Base-by-base conservation (phyloP, 2,797 vertebrate genomes). In the Xiphophorus birchmanni region DNA sequence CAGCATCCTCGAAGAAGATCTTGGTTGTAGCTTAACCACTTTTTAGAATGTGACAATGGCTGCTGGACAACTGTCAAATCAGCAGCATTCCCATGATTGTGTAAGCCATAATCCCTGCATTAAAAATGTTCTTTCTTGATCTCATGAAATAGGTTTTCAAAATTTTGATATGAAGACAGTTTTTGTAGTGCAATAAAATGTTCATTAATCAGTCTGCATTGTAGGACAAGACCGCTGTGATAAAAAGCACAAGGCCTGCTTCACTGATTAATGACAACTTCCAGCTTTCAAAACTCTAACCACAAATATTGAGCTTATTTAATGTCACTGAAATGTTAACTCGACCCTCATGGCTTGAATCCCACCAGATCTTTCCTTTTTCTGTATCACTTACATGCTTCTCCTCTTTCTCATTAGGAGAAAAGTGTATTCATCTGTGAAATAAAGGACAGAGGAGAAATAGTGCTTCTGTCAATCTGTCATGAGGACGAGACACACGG, bases 391-490 rank as follows among this genome's bases (percentile, higher is more conserved):
- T 73, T 83, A 88, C 84, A 32, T 78, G 60, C 82, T 82, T 84
- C 85, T 90, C 86, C 86, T 75, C 85, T 86, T 88, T 88, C 90
- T 90, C 90, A 86, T 91, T 90, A 91, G 84, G 84, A 77, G 47
- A 35, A 82, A 88, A 86, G 71, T 52, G 87, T 72, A 77, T 83
- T 76, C 77, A 50, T 74, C 76, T 76, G 80, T 42, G 21, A 29
- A 50, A 72, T 48, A 69, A 81, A 81, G 32, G 77, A 81, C 71
- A 11, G 58, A 77, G 84, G 37, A 91, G 89, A 87, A 90, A 86
- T 85, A 76, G 67, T 72, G 72, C 77, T 88, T 82, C 81, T 91
- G 87, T 92, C 90, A 86, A 89, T 91, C 92, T 93, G 93, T 93
- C 93, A 91, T 75, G 83, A 52, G 89, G 90, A 91, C 83, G 89